Conservation (phyloP, 1,140 invertebrate genomes). For the Ips nitidus region DNA sequence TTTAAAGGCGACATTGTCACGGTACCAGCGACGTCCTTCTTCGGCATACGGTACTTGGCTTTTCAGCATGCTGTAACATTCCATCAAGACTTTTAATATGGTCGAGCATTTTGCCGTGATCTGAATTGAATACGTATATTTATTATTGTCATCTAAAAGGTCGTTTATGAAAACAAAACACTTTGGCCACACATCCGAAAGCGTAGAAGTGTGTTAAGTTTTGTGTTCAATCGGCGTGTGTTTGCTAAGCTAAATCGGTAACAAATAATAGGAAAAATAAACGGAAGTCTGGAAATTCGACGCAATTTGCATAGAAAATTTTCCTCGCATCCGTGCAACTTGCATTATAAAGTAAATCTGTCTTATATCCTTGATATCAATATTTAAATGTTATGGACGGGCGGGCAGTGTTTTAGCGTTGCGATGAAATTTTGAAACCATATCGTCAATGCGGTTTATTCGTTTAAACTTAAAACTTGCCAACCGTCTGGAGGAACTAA, state of each 20-base stretch:
- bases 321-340: not conserved
- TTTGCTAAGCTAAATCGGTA: too few species aligned
- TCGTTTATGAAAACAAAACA: not conserved
- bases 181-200: not conserved
- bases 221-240: too few species aligned
- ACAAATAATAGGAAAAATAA: too few species aligned
- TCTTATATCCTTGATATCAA: not conserved
- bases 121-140: constrained; percentile 41
- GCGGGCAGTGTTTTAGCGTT: not conserved
- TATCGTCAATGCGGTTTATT: not conserved
- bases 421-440: not conserved
- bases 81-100: constrained; percentile 45
- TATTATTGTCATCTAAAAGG: constrained; percentile 38
- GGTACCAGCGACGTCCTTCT: constrained; percentile 25
- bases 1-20: constrained; percentile 35
- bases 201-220: not conserved
- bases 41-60: constrained; percentile 39
- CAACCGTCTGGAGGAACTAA: not conserved
- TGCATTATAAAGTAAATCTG: not conserved
- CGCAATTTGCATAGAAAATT: not conserved
- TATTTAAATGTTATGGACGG: constrained; percentile 1
- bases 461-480: not conserved
- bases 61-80: constrained; percentile 43
- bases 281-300: not conserved
- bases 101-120: constrained; percentile 43